A percentile compares a stretch with the other conserved stretches of the same genome.
These are phyloP conservation scores for Rhimphoctona megacephalus DNA, from an alignment of 2,888 invertebrate species.

Conservation along the genomic window DNA sequence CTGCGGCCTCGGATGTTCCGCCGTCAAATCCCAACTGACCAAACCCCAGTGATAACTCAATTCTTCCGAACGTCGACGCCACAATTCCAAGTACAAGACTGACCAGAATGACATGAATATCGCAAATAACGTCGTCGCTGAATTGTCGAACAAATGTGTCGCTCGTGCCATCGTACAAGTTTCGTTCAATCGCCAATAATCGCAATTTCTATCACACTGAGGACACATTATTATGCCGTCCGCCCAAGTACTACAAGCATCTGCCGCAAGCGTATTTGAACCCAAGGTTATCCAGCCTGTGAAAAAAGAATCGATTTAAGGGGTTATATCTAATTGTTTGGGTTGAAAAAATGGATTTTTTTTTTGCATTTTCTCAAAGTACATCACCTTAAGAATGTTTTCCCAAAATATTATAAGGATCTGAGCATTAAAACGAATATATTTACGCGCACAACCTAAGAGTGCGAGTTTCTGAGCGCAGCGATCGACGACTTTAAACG, in stretches of 20 bases:
- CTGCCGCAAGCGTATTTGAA: slow-evolving; percentile 73
- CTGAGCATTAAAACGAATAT: no score
- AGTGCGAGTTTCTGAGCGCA: no score
- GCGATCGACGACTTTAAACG: no score
- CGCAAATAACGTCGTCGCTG: slow-evolving; percentile 91
- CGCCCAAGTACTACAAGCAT: slow-evolving; percentile 76
- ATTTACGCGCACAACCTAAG: no score
- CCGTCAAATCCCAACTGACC: slow-evolving; percentile 89
- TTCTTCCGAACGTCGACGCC: slow-evolving; percentile 92
- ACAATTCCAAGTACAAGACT: slow-evolving; percentile 92
- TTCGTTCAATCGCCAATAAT: slow-evolving; percentile 90
- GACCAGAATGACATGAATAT: slow-evolving; percentile 94
- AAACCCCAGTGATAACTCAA: slow-evolving; percentile 94
- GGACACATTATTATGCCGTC: slow-evolving; percentile 91
- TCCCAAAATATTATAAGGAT: no score
- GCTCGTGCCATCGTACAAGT: slow-evolving; percentile 90
- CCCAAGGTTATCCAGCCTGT: slow-evolving; percentile 74
- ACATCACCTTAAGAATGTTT: no score
- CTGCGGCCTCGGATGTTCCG: slow-evolving; percentile 92
- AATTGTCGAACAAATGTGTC: slow-evolving; percentile 94
- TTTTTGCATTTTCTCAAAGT: no score
- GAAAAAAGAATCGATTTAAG: slow-evolving; percentile 63
- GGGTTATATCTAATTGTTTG: no score
- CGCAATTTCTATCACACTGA: slow-evolving; percentile 91
- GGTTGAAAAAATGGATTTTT: no score